A percentile compares a stretch with the other conserved stretches of the same genome.
phyloP scores from a whole-genome alignment of 2,797 vertebrate genomes.

The Enteromius thamalakanensis region DNA sequence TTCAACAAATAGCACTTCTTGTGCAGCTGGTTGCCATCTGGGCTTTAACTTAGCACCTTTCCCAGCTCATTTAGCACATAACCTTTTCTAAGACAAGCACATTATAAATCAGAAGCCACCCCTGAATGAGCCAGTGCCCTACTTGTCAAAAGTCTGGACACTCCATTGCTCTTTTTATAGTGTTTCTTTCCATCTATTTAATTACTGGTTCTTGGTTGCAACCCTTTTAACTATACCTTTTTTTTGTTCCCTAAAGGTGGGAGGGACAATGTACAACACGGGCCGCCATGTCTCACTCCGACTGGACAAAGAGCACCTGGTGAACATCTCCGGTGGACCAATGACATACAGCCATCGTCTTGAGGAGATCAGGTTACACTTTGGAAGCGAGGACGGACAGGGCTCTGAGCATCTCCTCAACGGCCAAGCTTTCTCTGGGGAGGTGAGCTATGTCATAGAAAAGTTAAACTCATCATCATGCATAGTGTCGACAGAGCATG shows the following conservation, averaged over 20 bases:
- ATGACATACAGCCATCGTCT: slow-evolving; percentile 98
- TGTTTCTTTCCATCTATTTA: not conserved
- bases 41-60: slow-evolving; percentile 4
- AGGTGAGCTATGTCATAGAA: slow-evolving; percentile 77
- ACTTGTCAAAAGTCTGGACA: not conserved
- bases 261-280: slow-evolving; percentile 99
- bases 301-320: slow-evolving; percentile 96
- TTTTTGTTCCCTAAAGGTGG: slow-evolving; percentile 77
- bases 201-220: not conserved
- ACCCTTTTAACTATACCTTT: not conserved
- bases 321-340: slow-evolving; percentile 96
- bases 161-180: not conserved
- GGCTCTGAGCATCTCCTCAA: slow-evolving; percentile 98
- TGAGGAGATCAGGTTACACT: slow-evolving; percentile 97
- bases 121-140: not conserved
- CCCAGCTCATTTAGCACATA: slow-evolving; percentile 13
- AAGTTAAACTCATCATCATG: not conserved
- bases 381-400: slow-evolving; percentile 95
- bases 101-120: slow-evolving; percentile 8
- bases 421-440: slow-evolving; percentile 96
- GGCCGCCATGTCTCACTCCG: slow-evolving; percentile 95
- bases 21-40: slow-evolving; percentile 22
- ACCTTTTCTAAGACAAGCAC: slow-evolving; percentile 11
- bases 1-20: not conserved
- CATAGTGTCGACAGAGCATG: slow-evolving; percentile 2